Percentiles rank a stretch among this genome's conserved stretches.
These are phyloP conservation scores for Lycocorax pyrrhopterus DNA, from an alignment of 2,113 vertebrate species.

Conservation along the genomic window DNA sequence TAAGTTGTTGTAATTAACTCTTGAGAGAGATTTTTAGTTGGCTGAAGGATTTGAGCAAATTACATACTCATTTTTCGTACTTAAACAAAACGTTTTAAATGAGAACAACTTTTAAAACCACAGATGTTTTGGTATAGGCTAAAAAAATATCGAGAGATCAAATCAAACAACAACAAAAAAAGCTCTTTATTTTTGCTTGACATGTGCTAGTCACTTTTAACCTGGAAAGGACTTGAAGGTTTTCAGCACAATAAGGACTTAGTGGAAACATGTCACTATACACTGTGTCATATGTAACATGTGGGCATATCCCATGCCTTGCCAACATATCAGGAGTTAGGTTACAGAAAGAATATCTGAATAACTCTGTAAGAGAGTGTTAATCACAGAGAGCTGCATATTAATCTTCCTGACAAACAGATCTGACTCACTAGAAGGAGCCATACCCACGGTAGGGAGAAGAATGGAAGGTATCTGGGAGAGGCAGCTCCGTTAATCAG, in stretches of 20 bases:
- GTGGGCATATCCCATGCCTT: background rate
- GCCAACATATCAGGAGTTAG: background rate
- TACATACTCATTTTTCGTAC: background rate
- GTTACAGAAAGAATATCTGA: background rate
- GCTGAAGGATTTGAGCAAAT: background rate
- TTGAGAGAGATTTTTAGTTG: background rate
- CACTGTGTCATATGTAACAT: background rate
- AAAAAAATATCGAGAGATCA: background rate
- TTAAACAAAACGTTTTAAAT: background rate
- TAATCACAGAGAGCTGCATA: background rate
- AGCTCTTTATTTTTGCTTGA: background rate
- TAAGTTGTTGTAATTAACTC: background rate
- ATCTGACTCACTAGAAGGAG: background rate
- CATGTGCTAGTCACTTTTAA: background rate
- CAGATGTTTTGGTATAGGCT: background rate
- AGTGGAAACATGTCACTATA: background rate
- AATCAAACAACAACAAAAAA: background rate
- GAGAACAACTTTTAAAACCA: background rate
- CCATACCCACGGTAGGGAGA: accelerated
- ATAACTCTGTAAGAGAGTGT: background rate
- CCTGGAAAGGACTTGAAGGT: background rate
- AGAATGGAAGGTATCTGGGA: background rate
- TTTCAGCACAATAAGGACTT: background rate
- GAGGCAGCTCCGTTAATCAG: background rate
- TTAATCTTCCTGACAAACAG: background rate